These are phyloP conservation scores for Caenorhabditis briggsae DNA, from an alignment of 1,140 invertebrate genomes.

Conservation along the genomic window DNA sequence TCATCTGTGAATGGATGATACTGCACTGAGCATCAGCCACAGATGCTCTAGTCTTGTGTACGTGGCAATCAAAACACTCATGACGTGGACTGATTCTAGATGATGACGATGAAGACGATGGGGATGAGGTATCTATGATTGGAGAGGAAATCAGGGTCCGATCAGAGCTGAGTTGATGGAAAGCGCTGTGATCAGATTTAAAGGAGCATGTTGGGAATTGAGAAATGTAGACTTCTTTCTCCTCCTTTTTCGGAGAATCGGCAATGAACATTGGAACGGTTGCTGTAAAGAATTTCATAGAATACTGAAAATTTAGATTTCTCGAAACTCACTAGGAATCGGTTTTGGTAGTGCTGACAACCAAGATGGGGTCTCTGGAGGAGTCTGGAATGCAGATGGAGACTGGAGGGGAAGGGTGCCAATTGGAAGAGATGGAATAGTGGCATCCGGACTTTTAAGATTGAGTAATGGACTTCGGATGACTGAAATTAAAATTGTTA, in stretches of 20 bases:
- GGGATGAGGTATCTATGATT: background rate
- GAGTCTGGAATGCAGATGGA: background rate
- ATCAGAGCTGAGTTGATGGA: conserved; percentile 15
- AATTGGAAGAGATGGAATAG: conserved; percentile 6
- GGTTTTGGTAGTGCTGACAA: conserved; percentile 8
- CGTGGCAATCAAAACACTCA: conserved; percentile 20
- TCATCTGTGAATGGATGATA: background rate
- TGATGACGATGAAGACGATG: conserved; percentile 3
- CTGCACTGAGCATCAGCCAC: background rate
- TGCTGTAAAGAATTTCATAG: background rate
- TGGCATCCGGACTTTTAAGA: background rate
- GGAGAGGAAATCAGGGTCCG: conserved; percentile 5
- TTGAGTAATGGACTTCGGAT: background rate
- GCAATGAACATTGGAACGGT: background rate
- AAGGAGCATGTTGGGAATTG: conserved; percentile 19
- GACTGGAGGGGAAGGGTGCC: background rate
- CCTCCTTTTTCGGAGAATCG: background rate
- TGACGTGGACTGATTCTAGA: conserved; percentile 30
- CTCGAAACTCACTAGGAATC: background rate
- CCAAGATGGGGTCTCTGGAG: conserved; percentile 19
- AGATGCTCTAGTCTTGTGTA: background rate
- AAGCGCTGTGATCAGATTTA: conserved; percentile 16
- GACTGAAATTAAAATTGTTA: background rate
- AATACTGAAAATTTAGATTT: background rate
- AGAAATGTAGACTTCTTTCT: background rate